A percentile compares a stretch with the other conserved stretches of the same genome.
Evolutionary conservation across 1,140 invertebrate species (phyloP).

Genomic region (Trichonephila clavata): DNA sequence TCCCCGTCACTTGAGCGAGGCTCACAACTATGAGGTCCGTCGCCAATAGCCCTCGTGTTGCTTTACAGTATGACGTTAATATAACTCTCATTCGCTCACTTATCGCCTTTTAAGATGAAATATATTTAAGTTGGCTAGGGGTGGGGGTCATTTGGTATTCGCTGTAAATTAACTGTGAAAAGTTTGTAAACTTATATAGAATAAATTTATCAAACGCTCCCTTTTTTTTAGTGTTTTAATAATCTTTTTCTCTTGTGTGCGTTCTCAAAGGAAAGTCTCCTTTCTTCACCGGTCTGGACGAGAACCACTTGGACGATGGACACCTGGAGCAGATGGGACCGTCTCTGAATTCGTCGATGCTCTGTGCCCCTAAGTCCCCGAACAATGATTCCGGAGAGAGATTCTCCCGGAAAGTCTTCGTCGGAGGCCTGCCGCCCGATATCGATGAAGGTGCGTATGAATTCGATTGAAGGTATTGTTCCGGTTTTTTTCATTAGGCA

Average conservation of each 20-base stretch:
- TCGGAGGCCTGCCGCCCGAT: constrained; percentile 98
- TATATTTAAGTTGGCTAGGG: too few relatives aligned
- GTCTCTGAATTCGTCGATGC: constrained; percentile 68
- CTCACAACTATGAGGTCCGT: too few relatives aligned
- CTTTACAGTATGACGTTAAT: too few relatives aligned
- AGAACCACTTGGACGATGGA: constrained; percentile 80
- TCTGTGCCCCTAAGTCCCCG: constrained; percentile 80
- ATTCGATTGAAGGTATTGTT: background rate
- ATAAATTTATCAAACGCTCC: too few relatives aligned
- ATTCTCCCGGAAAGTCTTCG: constrained; percentile 98
- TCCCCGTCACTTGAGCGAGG: too few relatives aligned
- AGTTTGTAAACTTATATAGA: too few relatives aligned
- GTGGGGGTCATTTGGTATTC: too few relatives aligned
- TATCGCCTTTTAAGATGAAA: too few relatives aligned
- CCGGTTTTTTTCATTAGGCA: too few relatives aligned
- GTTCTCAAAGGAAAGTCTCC: constrained; percentile 80
- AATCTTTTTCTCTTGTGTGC: constrained; percentile 2
- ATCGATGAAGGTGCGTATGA: constrained; percentile 89
- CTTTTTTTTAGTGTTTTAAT: background rate
- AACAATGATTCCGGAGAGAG: constrained; percentile 86
- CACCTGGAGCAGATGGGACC: constrained; percentile 79
- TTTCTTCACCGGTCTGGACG: constrained; percentile 80
- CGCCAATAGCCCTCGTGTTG: too few relatives aligned
- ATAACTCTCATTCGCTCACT: too few relatives aligned
- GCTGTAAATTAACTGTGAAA: too few relatives aligned